Base-by-base conservation (phyloP, 2,797 vertebrate species). In the Natrix natrix region DNA sequence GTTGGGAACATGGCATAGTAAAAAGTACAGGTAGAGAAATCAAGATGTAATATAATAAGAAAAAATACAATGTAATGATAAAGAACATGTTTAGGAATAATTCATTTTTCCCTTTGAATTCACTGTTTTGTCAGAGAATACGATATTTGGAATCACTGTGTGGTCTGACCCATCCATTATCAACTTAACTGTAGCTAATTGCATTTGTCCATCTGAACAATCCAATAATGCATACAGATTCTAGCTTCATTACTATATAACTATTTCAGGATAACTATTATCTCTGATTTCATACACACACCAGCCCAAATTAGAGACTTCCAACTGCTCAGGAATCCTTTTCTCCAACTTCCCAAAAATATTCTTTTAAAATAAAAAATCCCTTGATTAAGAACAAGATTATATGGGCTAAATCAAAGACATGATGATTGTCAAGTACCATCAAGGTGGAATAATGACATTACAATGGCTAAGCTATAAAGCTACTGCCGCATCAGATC, bases 381-480 rank as follows among this genome's bases (percentile, higher is more conserved):
- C 22, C 13, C 22, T 55, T 43, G 16, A 43, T 48, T 54, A 17
- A 56, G 20, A 89, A 78, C 8, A 83, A 54, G 17, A 66, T 54
- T 52, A 16, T 55, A 54, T 66, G 11, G 59, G n/a, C 24, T 14
- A 55, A 61, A 88, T 60, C 87, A 78, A 88, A 69, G 12, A 32
- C 55, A 63, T 78, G 69, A 91, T 90, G 91, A 69, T 69, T 57
- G 94, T 28, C 92, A 89, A 56, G 3, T 59, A 26, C 59, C 88
- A 61, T 54, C 91, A 94, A 95, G 8, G 32, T 43, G 0, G 0
- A 54, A 63, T 74, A 88, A 93, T 89, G 88, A 94, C 95, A 93
- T 93, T 1, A 61, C 91, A 95, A 54, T 66, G 89, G 88, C 88
- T 69, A 78, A 94, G 54, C 92, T 91, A 59, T 87, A 96, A 95